Evolutionary conservation across 2,797 vertebrate genomes (phyloP).

Genomic region (Spea hammondii): DNA sequence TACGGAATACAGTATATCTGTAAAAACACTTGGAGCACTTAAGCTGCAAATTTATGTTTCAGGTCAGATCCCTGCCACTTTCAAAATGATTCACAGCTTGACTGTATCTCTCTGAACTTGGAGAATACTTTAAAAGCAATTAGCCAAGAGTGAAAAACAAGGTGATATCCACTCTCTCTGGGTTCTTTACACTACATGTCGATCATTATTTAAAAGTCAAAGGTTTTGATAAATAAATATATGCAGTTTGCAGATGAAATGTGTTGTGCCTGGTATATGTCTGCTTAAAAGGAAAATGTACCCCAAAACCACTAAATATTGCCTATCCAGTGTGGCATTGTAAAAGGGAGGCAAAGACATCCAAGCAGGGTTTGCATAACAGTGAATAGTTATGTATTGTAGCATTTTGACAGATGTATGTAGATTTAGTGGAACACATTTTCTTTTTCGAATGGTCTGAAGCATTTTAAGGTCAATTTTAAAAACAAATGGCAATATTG

Average conservation of each 20-base stretch:
- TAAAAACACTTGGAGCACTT: slow-evolving; percentile 34
- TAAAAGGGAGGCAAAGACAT: too few relatives aligned
- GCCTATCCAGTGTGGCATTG: too few relatives aligned
- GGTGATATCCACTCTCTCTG: slow-evolving; percentile 35
- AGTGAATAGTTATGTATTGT: too few relatives aligned
- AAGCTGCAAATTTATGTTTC: slow-evolving; percentile 39
- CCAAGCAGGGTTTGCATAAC: too few relatives aligned
- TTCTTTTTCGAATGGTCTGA: too few relatives aligned
- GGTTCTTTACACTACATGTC: slow-evolving; percentile 42
- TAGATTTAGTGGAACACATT: too few relatives aligned
- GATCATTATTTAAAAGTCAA: slow-evolving; percentile 42
- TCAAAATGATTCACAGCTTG: slow-evolving; percentile 49
- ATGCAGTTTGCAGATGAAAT: not conserved
- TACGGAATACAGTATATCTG: slow-evolving; percentile 12
- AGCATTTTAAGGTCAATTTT: too few relatives aligned
- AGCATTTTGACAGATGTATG: too few relatives aligned
- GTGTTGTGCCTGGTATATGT: not conserved
- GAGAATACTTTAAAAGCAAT: slow-evolving; percentile 51
- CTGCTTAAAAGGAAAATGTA: not conserved
- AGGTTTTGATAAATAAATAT: slow-evolving; percentile 38
- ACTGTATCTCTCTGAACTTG: slow-evolving; percentile 39
- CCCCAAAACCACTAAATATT: not conserved
- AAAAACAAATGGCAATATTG: too few relatives aligned
- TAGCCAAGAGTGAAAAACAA: slow-evolving; percentile 40
- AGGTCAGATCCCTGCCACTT: slow-evolving; percentile 47